These are phyloP conservation scores for Caiman crocodilus DNA, from an alignment of 2,797 vertebrate species.

Conservation along the genomic window DNA sequence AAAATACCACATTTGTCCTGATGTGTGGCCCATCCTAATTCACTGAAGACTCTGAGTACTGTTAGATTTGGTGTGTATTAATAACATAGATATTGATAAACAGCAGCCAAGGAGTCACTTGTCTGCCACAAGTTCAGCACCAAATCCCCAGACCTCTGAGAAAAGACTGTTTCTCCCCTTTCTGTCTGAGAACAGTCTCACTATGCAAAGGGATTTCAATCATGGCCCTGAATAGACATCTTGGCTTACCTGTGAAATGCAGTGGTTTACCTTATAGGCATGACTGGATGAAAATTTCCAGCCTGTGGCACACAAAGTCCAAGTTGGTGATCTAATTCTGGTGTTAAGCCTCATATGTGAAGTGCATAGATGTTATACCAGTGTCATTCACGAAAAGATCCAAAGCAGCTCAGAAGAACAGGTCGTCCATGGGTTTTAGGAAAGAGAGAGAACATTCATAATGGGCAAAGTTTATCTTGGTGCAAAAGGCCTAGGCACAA, in stretches of 20 bases:
- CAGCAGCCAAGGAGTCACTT: not conserved
- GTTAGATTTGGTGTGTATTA: not conserved
- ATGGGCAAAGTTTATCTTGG: not conserved
- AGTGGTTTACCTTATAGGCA: not conserved
- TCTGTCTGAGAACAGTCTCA: not conserved
- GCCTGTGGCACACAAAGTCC: not conserved
- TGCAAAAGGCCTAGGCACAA: fast-evolving
- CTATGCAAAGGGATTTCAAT: not conserved
- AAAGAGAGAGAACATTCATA: not conserved
- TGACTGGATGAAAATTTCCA: not conserved
- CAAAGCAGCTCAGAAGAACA: no score
- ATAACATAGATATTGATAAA: not conserved
- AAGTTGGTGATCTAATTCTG: not conserved
- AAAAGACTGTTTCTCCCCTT: not conserved
- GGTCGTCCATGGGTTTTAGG: not conserved
- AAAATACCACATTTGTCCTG: not conserved
- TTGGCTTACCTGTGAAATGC: fast-evolving
- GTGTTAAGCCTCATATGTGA: no score
- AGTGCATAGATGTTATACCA: no score
- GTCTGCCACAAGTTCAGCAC: not conserved
- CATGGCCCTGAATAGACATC: not conserved
- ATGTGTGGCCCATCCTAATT: not conserved
- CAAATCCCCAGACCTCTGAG: not conserved
- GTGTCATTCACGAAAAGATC: no score
- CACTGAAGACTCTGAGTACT: not conserved